These are phyloP conservation scores for Crepidodera aurea DNA, from an alignment of 2,888 invertebrate species.

Conservation along the genomic window DNA sequence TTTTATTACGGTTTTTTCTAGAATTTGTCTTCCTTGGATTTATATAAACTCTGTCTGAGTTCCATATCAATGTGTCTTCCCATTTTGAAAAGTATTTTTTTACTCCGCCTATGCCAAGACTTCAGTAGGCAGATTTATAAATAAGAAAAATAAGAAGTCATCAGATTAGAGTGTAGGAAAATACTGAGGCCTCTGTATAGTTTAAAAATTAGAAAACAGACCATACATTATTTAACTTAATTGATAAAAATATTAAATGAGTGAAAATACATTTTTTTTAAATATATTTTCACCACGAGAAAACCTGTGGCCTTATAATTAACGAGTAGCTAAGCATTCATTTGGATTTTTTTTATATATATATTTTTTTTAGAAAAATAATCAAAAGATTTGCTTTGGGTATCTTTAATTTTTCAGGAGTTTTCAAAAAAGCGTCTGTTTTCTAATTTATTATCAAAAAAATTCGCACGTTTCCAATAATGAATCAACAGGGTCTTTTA, in stretches of 20 bases:
- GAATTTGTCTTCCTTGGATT: conserved; percentile 54
- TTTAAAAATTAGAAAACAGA: conserved; percentile 12
- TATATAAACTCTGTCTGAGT: conserved; percentile 48
- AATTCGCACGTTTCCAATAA: conserved; percentile 29
- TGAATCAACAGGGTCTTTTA: conserved; percentile 30
- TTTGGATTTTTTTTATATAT: too few relatives aligned
- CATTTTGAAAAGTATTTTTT: conserved; percentile 43
- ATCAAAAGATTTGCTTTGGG: too few relatives aligned
- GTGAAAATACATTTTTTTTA: too few relatives aligned
- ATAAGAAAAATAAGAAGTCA: conserved; percentile 12
- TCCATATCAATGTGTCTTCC: conserved; percentile 56
- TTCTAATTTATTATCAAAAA: conserved; percentile 2
- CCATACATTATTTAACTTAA: too few relatives aligned
- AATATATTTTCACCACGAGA: too few relatives aligned
- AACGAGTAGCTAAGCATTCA: too few relatives aligned
- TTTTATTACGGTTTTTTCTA: conserved; percentile 42
- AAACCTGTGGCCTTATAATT: too few relatives aligned
- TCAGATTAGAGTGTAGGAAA: conserved; percentile 19
- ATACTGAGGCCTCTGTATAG: conserved; percentile 32
- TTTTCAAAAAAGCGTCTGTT: too few relatives aligned
- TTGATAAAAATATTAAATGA: too few relatives aligned
- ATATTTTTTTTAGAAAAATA: too few relatives aligned
- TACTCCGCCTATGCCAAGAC: conserved; percentile 31
- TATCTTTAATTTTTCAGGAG: too few relatives aligned
- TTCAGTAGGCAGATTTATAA: conserved; percentile 31